phyloP scores from a whole-genome alignment of 2,888 invertebrate genomes.

The Melanargia galathea region DNA sequence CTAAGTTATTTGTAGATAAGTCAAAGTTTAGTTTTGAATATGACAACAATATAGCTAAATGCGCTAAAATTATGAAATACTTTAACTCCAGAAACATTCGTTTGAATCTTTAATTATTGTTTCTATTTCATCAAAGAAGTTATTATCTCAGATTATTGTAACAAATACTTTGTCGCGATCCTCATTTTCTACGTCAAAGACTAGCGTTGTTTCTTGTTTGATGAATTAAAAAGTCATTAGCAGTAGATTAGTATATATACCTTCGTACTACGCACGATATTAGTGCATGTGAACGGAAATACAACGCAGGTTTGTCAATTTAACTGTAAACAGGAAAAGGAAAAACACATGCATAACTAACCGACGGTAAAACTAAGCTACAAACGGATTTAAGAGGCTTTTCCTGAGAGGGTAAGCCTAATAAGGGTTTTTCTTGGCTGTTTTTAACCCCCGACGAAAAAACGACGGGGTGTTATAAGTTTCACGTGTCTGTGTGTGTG shows the following conservation, averaged over 20 bases:
- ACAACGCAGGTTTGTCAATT: constrained; percentile 16
- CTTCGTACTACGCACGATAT: constrained; percentile 8
- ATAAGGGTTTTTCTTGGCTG: no score
- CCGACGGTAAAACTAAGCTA: not conserved
- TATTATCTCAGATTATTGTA: not conserved
- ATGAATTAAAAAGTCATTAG: constrained; percentile 2
- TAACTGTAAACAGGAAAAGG: constrained; percentile 34
- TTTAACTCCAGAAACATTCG: no score
- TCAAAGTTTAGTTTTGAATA: not conserved
- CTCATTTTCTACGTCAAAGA: not conserved
- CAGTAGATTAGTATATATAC: not conserved
- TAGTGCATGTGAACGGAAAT: constrained; percentile 16
- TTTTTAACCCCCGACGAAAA: no score
- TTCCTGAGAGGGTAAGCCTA: no score
- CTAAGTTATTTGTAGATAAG: no score
- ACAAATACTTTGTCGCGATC: not conserved
- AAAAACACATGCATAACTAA: constrained; percentile 8
- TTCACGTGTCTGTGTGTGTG: no score
- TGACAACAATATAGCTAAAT: no score
- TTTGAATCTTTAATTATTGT: no score
- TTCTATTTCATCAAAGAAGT: no score
- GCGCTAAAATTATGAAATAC: no score
- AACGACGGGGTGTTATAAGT: no score
- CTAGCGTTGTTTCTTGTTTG: not conserved
- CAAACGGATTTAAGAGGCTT: constrained; percentile 1